A percentile compares a stretch with the other conserved stretches of the same genome.
Conservation (phyloP, 2,113 vertebrate genomes). For the Cercocebus atys region DNA sequence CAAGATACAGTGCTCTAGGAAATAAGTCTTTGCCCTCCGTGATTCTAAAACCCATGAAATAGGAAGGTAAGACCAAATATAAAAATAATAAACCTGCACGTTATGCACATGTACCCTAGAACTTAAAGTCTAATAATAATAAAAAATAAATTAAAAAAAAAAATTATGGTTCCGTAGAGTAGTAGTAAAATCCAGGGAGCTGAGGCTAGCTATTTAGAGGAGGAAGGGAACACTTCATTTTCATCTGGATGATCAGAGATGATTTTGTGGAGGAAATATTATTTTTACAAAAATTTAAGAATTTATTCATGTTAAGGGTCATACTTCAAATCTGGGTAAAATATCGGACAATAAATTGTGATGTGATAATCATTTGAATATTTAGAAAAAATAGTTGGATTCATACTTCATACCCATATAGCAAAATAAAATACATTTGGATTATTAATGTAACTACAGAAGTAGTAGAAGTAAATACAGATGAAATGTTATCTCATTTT, state of each 20-base stretch:
- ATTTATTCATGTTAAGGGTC: neutral
- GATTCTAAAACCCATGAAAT: neutral
- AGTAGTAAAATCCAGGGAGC: neutral
- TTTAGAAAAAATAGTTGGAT: neutral
- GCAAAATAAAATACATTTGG: neutral
- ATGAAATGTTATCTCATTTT: neutral
- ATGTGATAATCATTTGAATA: neutral
- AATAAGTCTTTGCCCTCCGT: neutral
- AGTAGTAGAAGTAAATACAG: too few relatives aligned
- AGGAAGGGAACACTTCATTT: neutral
- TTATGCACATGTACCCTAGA: too few relatives aligned
- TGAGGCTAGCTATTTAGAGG: neutral
- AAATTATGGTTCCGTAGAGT: neutral
- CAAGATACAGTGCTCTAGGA: neutral
- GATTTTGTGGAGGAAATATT: too few relatives aligned
- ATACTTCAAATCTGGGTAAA: neutral
- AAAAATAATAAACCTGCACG: neutral
- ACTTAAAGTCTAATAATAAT: too few relatives aligned
- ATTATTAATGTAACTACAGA: neutral
- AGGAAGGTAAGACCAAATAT: neutral
- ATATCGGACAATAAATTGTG: neutral
- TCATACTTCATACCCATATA: neutral
- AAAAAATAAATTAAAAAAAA: too few relatives aligned
- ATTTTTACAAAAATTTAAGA: neutral
- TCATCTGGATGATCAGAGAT: neutral